These are phyloP conservation scores for Nestor notabilis DNA, from an alignment of 2,113 vertebrate species.

Conservation along the genomic window DNA sequence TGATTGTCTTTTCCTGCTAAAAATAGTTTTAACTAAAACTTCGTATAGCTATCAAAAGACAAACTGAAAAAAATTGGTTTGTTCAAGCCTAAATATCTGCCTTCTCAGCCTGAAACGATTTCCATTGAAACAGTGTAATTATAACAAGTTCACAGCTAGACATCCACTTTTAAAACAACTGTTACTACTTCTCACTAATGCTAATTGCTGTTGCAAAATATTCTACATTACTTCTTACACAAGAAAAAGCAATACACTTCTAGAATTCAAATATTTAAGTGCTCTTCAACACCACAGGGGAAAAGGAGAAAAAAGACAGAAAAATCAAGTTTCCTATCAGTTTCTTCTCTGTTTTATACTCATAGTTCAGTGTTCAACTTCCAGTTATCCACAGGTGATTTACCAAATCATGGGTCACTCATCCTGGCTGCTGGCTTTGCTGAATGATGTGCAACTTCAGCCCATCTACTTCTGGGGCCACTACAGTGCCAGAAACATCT, in stretches of 20 bases:
- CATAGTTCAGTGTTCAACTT: neutral
- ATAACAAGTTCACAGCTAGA: neutral
- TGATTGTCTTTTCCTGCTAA: neutral
- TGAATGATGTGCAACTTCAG: neutral
- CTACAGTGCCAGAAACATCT: neutral
- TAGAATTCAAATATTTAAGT: neutral
- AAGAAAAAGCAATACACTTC: neutral
- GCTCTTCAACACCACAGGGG: fast-evolving
- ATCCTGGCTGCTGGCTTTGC: neutral
- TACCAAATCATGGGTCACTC: neutral
- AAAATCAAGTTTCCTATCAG: neutral
- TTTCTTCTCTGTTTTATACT: neutral
- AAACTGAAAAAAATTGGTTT: neutral
- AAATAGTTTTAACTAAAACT: neutral
- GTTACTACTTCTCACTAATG: neutral
- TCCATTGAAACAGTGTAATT: neutral
- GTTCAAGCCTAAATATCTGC: neutral
- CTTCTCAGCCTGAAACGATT: neutral
- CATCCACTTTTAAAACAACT: neutral
- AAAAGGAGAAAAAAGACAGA: neutral
- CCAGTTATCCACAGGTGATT: neutral
- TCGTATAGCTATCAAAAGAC: neutral
- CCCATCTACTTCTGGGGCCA: neutral
- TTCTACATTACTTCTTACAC: neutral
- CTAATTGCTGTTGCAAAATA: neutral